phyloP scores from a whole-genome alignment of 2,113 vertebrate species.

The Heliornis fulica region DNA sequence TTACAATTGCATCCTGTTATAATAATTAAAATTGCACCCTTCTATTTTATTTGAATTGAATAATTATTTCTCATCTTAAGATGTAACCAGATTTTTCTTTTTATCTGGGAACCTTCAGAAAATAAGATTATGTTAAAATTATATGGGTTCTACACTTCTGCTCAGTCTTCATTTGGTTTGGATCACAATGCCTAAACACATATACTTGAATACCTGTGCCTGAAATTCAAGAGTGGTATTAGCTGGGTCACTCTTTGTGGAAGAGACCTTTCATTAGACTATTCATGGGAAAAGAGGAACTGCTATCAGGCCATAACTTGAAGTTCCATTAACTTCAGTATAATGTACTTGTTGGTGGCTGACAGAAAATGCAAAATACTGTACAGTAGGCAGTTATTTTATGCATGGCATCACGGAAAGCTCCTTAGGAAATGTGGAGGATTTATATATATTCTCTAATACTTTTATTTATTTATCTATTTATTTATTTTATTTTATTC shows the following conservation, averaged over 20 bases:
- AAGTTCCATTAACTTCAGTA: background rate
- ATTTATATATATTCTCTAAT: background rate
- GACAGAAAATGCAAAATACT: background rate
- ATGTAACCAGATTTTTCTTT: conserved; percentile 41
- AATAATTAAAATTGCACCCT: conserved; percentile 65
- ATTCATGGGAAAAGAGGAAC: background rate
- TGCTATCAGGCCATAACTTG: background rate
- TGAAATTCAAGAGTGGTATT: background rate
- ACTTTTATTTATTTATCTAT: too few species aligned
- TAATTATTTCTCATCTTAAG: conserved; percentile 46
- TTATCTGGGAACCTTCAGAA: background rate
- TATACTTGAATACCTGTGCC: rapidly evolving
- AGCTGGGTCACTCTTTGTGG: background rate
- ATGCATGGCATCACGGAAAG: background rate
- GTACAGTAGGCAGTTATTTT: background rate
- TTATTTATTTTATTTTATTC: too few species aligned
- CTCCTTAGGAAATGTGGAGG: background rate
- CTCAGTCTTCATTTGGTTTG: background rate
- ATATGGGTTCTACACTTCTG: background rate
- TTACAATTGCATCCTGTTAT: conserved; percentile 58
- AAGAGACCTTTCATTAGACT: background rate
- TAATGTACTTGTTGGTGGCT: background rate
- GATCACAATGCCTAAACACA: background rate
- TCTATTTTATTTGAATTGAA: conserved; percentile 54
- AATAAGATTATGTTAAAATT: conserved; percentile 26